Base-by-base conservation (phyloP, 2,888 invertebrate genomes). In the Drosophila yooni region DNA sequence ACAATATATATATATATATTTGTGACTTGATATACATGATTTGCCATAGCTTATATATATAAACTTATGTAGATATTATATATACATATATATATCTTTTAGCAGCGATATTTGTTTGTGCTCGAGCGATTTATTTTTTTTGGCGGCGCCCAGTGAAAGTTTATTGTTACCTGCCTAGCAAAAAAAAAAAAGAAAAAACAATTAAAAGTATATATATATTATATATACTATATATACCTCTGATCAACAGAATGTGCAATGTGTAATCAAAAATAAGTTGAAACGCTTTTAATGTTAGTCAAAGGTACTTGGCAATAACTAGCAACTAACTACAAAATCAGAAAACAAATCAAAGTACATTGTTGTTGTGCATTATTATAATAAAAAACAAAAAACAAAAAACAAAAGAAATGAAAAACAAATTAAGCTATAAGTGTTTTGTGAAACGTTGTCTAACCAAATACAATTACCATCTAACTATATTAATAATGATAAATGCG, bases 391-490 rank as follows among this genome's bases (percentile, higher is more conserved):
- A 43, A 33, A 21, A 51, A n/a, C 11, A 38, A 43, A 40, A 36
- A 51, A 25, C 57, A 33, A 13, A 27, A 50, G 54, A 46, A 53
- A 27, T 25, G 2, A 52, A 46, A 61, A 69, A 46, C 33, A 65
- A 57, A 34, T 27, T 87, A 83, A 71, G 54, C 76, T 82, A 38
- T 87, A 85, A 85, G 84, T 85, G 88, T 87, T 84, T 85, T 85
- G 85, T 85, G 88, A 85, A 79, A 79, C 72, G 85, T 84, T 84
- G 81, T 87, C 87, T 84, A 85, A 85, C 85, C 88, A 82, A 85
- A 84, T 82, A 78, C 66, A 82, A 84, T 77, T 84, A 83, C 73
- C 77, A 77, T 63, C 78, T 83, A 84, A 84, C 70, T 76, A 79
- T 69, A 76, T 68, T 67, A 70, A 70, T 79, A 67, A 66, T 66